phyloP scores from a whole-genome alignment of 2,888 invertebrate genomes.

The Blera fallax region DNA sequence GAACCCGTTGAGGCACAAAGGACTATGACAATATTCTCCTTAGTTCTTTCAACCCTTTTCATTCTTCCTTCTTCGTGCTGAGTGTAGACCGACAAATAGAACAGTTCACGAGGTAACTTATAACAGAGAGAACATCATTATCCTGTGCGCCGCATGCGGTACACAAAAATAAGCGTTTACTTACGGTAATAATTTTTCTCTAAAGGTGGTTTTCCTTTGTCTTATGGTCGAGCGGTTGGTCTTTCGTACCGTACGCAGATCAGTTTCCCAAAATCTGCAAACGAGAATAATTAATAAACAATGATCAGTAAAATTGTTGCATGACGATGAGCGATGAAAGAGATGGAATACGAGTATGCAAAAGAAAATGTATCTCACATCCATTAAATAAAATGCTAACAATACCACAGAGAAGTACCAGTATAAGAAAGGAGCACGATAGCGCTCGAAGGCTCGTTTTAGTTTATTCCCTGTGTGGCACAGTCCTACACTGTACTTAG shows the following conservation, averaged over 20 bases:
- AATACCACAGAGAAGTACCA: not conserved
- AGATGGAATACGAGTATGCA: not conserved
- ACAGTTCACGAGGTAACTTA: not conserved
- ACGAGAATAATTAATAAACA: conserved; percentile 4
- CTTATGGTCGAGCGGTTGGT: conserved; percentile 84
- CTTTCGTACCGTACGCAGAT: conserved; percentile 88
- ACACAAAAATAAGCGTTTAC: conserved; percentile 42
- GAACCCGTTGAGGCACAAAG: not conserved
- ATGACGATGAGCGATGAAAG: not conserved
- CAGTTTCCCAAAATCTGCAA: conserved; percentile 89
- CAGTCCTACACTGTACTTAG: not conserved
- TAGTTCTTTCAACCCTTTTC: not conserved
- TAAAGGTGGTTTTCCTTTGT: conserved; percentile 74
- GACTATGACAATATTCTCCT: not conserved
- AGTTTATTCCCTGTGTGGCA: not conserved
- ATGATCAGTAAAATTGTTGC: conserved; percentile 4
- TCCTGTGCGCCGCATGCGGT: not conserved
- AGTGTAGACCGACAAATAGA: not conserved
- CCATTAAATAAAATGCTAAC: not conserved
- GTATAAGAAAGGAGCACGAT: not conserved
- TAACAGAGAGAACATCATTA: not conserved
- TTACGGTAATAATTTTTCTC: conserved; percentile 76
- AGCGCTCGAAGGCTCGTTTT: not conserved
- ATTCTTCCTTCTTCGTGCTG: not conserved
- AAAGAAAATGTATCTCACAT: not conserved